phyloP scores from a whole-genome alignment of 2,113 vertebrate species.

The Riparia riparia region DNA sequence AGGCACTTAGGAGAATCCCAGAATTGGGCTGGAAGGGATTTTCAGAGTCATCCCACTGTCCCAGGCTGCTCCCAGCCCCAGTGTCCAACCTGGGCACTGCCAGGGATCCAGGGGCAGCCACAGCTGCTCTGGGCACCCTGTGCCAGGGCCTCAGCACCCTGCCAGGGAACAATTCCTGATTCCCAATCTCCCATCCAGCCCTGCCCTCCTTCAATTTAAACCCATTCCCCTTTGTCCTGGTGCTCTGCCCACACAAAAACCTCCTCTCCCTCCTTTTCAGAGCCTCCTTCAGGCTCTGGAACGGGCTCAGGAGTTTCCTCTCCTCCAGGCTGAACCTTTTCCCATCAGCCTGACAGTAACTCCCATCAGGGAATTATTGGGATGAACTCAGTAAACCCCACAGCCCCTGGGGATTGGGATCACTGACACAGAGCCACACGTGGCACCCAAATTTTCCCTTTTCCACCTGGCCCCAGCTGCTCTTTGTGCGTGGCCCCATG shows the following conservation, averaged over 20 bases:
- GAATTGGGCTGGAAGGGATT: not conserved
- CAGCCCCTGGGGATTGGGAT: not conserved
- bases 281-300: not conserved
- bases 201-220: not conserved
- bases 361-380: not conserved
- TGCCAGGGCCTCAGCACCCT: not conserved
- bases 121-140: not conserved
- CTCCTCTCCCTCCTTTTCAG: not conserved
- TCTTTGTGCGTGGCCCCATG: fast-evolving
- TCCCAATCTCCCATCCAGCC: fast-evolving
- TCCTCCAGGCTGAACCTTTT: not conserved
- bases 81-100: not conserved
- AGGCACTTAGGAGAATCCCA: not conserved
- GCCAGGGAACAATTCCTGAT: not conserved
- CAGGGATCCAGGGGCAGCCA: not conserved
- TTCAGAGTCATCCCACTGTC: not conserved
- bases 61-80: not conserved
- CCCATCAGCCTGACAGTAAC: not conserved
- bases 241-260: not conserved
- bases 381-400: not conserved
- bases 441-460: not conserved
- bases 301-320: not conserved
- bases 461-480: not conserved
- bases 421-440: not conserved
- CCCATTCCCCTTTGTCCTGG: not conserved